These are phyloP conservation scores for Tolmerus cingulatus DNA, from an alignment of 2,888 invertebrate species.

Conservation along the genomic window DNA sequence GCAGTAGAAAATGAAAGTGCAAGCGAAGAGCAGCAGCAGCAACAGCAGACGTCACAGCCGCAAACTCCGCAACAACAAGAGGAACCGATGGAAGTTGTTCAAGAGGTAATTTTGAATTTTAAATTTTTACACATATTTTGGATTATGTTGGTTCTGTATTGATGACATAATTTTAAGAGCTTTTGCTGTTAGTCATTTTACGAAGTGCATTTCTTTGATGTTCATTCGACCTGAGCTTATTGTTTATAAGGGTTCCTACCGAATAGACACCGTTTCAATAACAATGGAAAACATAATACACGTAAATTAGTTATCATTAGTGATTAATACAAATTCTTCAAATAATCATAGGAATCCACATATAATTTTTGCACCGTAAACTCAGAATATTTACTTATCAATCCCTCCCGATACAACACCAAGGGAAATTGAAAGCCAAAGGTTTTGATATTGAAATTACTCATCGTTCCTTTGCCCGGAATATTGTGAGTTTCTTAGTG, in stretches of 20 bases:
- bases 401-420: background rate
- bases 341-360: background rate
- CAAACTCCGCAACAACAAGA: slow-evolving; percentile 62
- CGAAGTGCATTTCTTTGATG: background rate
- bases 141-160: slow-evolving; percentile 37
- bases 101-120: slow-evolving; percentile 25
- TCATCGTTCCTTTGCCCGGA: background rate
- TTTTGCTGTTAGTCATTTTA: background rate
- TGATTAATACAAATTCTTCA: background rate
- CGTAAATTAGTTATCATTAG: background rate
- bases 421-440: background rate
- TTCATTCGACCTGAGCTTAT: background rate
- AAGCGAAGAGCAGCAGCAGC: slow-evolving; percentile 51
- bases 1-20: slow-evolving; percentile 49
- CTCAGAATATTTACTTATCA: background rate
- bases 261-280: background rate
- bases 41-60: slow-evolving; percentile 56
- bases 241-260: background rate
- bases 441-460: background rate
- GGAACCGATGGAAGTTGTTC: slow-evolving; percentile 63
- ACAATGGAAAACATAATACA: background rate
- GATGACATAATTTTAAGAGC: slow-evolving; percentile 3
- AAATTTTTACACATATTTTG: background rate
- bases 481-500: too few species aligned
- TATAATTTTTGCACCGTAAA: background rate